Evolutionary conservation across 2,888 invertebrate species (phyloP), one percentile per base, ranked within the genome.

Genomic region (Coelopa pilipes): DNA sequence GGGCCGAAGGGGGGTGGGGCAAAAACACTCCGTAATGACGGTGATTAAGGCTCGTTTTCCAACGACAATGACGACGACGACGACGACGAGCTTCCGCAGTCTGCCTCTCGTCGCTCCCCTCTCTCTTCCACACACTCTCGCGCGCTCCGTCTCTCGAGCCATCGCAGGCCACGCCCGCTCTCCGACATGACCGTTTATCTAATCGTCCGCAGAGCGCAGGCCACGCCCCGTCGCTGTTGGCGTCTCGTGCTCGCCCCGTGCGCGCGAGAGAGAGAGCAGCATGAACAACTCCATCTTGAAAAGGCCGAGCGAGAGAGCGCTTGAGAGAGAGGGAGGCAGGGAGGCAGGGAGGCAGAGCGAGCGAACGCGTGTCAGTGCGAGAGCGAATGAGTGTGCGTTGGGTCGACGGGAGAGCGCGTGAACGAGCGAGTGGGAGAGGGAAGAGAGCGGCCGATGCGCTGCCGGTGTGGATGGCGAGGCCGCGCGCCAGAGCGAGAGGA

Each of bases 41-140:
- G 84, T 83, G 85, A 85, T 85, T 85, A 85, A 84, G 81, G 83
- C 83, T 85, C 85, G 85, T 84, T 85, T 85, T 81, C 83, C 83
- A 82, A 82, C 85, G 84, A 34, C 34, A 34, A 34, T 34, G 34
- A 34, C 34, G 34, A 34, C 34, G 34, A 34, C 34, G 34, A 84
- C 85, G 34, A 34, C 34, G 76, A 71, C 67, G 75, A 72, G 69
- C 65, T 59, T 72, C 73, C 59, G 67, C 46, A 55, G 62, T 55
- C 34, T 34, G 4, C 34, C 34, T 34, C 34, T 34, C 34, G 34
- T 34, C 34, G 7, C 34, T 34, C 7, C 7, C 2, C 34, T 34
- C 34, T 34, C 7, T 34, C 34, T 34, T n/a, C n/a, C n/a, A n/a
- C n/a, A n/a, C n/a, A n/a, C 34, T 34, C 34, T 34, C 34, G 2